phyloP scores from a whole-genome alignment of 2,888 invertebrate genomes.

The Papilio protenor region DNA sequence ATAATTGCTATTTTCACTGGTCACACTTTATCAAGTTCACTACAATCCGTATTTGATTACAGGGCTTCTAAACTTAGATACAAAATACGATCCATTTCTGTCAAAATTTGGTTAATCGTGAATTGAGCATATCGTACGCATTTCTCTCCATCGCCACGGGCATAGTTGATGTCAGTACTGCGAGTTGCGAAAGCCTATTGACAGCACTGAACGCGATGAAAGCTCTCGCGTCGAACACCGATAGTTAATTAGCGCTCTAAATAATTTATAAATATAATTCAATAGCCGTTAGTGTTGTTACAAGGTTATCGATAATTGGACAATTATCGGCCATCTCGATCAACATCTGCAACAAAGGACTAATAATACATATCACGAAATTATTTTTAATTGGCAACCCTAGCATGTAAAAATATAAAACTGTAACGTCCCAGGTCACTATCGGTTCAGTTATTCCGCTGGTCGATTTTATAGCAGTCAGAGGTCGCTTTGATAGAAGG shows the following conservation, averaged over 20 bases:
- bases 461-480: slow-evolving; percentile 36
- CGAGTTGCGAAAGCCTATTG: slow-evolving; percentile 10
- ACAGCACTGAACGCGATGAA: slow-evolving; percentile 42
- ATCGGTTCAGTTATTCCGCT: slow-evolving; percentile 33
- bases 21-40: background rate
- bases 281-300: slow-evolving; percentile 30
- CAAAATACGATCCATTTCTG: background rate
- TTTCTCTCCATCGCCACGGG: background rate
- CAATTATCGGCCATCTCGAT: background rate
- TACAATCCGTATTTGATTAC: background rate
- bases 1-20: background rate
- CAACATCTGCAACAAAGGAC: background rate
- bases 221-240: slow-evolving; percentile 50
- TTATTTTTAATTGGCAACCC: background rate
- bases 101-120: background rate
- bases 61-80: background rate
- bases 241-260: slow-evolving; percentile 51
- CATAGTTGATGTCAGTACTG: background rate
- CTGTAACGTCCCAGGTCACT: slow-evolving; percentile 26
- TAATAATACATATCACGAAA: background rate
- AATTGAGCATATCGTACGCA: background rate
- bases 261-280: slow-evolving; percentile 48
- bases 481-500: slow-evolving; percentile 34
- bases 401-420: slow-evolving; percentile 5
- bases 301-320: background rate